Evolutionary conservation across 2,797 vertebrate genomes (phyloP).

Genomic region (Numenius phaeopus): DNA sequence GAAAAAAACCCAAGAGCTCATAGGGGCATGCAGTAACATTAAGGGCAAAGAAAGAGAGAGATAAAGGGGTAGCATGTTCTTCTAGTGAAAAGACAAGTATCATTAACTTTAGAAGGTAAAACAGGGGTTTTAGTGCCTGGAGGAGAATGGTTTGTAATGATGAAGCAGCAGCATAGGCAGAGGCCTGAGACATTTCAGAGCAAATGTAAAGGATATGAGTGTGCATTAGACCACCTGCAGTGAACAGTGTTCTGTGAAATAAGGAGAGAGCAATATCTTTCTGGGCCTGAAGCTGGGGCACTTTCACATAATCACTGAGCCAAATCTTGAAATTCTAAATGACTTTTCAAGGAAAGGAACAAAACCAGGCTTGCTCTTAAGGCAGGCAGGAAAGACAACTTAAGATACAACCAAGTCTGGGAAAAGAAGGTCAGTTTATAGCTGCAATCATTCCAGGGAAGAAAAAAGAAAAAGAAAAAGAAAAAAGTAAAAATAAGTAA

Average conservation of each 20-base stretch:
- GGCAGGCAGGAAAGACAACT: not conserved
- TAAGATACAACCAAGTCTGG: not conserved
- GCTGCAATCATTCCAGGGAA: not conserved
- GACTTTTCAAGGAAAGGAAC: conserved; percentile 14
- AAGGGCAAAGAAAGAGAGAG: not conserved
- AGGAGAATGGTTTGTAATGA: conserved; percentile 21
- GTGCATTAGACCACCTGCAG: conserved; percentile 34
- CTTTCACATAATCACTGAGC: not conserved
- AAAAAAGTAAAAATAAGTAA: accelerated
- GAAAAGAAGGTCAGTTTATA: not conserved
- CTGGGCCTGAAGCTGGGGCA: not conserved
- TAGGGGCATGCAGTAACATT: not conserved
- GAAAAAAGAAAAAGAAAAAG: accelerated
- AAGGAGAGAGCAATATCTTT: not conserved
- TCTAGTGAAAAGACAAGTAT: conserved; percentile 32
- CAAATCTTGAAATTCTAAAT: conserved; percentile 37
- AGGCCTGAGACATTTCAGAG: not conserved
- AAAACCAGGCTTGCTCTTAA: not conserved
- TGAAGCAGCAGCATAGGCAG: not conserved
- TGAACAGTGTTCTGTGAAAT: conserved; percentile 36
- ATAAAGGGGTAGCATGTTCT: not conserved
- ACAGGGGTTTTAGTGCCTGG: not conserved
- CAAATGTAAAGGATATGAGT: conserved; percentile 1
- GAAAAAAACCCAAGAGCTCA: not conserved
- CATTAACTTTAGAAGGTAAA: conserved; percentile 41